Evolutionary conservation across 2,797 vertebrate genomes (phyloP).

Genomic region (Pelodytes ibericus): DNA sequence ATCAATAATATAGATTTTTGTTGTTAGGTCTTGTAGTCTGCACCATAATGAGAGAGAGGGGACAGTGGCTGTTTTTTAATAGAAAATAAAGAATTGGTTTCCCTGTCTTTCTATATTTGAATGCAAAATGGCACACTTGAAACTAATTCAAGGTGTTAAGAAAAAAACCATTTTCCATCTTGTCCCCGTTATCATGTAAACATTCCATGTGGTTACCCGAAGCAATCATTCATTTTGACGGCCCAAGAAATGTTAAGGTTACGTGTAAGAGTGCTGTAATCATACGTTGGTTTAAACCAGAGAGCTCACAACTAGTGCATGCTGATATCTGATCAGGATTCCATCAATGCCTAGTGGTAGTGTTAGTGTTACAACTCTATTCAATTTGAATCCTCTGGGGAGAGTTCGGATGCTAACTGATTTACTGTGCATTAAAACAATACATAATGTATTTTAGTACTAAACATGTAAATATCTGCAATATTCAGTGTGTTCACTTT

Average conservation of each 20-base stretch:
- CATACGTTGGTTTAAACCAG: conserved; percentile 55
- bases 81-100: conserved; percentile 82
- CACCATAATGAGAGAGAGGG: conserved; percentile 93
- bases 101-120: conserved; percentile 79
- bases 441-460: background rate
- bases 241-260: conserved; percentile 66
- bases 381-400: too few species aligned
- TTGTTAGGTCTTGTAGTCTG: conserved; percentile 95
- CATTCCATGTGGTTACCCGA: conserved; percentile 65
- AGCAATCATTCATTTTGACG: conserved; percentile 60
- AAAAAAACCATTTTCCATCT: conserved; percentile 73
- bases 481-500: too few species aligned
- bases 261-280: conserved; percentile 62
- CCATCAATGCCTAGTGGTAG: background rate
- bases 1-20: conserved; percentile 99
- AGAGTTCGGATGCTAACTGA: background rate
- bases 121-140: conserved; percentile 80
- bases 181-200: conserved; percentile 71
- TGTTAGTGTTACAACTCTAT: too few species aligned
- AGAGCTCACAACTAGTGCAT: conserved; percentile 25
- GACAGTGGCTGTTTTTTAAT: conserved; percentile 85
- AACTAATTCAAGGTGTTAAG: conserved; percentile 80
- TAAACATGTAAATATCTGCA: too few species aligned
- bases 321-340: background rate
- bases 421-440: background rate